Evolutionary conservation across 1,140 invertebrate genomes (phyloP), one percentile per base, ranked within the genome.

Genomic region (Ridgeia piscesae): DNA sequence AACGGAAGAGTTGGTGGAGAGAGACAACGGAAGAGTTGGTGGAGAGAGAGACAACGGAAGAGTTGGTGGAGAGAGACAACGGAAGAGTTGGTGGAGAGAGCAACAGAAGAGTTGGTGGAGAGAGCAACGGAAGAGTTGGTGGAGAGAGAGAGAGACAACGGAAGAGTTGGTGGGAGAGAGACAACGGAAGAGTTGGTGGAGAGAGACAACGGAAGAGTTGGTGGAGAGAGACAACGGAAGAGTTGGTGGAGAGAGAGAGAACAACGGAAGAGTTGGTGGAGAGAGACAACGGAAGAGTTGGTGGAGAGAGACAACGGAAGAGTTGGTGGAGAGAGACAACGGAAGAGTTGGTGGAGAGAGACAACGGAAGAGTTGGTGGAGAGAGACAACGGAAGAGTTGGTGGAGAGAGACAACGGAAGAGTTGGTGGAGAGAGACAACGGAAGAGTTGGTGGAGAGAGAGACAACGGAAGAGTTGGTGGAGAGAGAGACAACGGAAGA

Each of bases 341-440:
- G 27, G 58, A 77, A 27, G 58, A 31, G 14, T 2, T 27, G 14
- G 14, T 77, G 17, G 27, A 77, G 58, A 31, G 58, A 77, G 27
- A 77, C 58, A 77, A 31, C 14, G 11, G 35, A 8, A 88, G 33
- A 42, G 35, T 35, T 58, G 34, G 34, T 34, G 34, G 34, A 48
- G 34, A 33, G 88, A n/a, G n/a, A n/a, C n/a, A n/a, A n/a, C n/a
- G n/a, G n/a, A n/a, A n/a, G n/a, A n/a, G n/a, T n/a, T n/a, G n/a
- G n/a, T n/a, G n/a, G n/a, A n/a, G n/a, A 33, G 90, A 89, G 42
- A 48, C 93, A 91, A 88, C 34, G 33, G 89, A 91, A 34, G 77
- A 77, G n/a, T 93, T 91, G 50, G 88, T 34, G 88, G 4, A 34
- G 88, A n/a, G n/a, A n/a, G n/a, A n/a, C 2, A 17, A 92, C 34